Conservation (phyloP, 2,888 invertebrate genomes). For the Drosophila putrida region DNA sequence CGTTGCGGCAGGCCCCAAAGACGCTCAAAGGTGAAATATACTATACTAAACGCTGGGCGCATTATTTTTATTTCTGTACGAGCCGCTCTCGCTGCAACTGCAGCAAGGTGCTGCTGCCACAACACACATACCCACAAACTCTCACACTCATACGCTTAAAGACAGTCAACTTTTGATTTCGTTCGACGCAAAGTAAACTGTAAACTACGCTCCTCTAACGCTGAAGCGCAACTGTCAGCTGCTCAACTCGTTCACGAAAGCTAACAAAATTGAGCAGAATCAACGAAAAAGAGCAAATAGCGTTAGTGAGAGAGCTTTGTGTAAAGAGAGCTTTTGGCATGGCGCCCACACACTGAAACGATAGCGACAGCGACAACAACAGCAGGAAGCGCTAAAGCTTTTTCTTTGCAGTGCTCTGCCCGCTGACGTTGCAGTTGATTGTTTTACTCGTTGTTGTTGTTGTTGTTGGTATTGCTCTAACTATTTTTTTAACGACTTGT, state of each 20-base stretch:
- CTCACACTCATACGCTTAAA: conserved; percentile 13
- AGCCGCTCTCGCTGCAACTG: conserved; percentile 53
- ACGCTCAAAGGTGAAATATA: conserved; percentile 82
- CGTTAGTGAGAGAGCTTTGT: conserved; percentile 1
- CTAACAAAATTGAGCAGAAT: conserved; percentile 27
- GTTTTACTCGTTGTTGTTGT: conserved; percentile 1
- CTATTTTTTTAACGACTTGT: conserved; percentile 47
- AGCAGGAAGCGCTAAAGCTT: conserved; percentile 57
- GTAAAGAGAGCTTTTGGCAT: conserved; percentile 45
- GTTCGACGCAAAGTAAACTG: conserved; percentile 68
- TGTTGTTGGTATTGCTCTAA: conserved; percentile 50
- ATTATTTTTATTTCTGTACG: conserved; percentile 66
- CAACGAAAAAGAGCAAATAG: background rate
- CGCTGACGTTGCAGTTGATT: conserved; percentile 50
- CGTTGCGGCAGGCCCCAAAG: conserved; percentile 58
- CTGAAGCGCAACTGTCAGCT: conserved; percentile 80
- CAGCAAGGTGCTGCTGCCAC: conserved; percentile 45
- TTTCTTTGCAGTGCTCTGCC: conserved; percentile 46
- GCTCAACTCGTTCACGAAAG: conserved; percentile 68
- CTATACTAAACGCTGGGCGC: conserved; percentile 71
- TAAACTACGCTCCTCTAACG: conserved; percentile 74
- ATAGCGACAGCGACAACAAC: conserved; percentile 1
- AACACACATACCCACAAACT: conserved; percentile 19
- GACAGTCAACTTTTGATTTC: conserved; percentile 65
- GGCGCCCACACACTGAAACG: conserved; percentile 29